Evolutionary conservation across 2,113 vertebrate species (phyloP), one percentile per base, ranked within the genome.

Genomic region (Cyprinodon variegatus): DNA sequence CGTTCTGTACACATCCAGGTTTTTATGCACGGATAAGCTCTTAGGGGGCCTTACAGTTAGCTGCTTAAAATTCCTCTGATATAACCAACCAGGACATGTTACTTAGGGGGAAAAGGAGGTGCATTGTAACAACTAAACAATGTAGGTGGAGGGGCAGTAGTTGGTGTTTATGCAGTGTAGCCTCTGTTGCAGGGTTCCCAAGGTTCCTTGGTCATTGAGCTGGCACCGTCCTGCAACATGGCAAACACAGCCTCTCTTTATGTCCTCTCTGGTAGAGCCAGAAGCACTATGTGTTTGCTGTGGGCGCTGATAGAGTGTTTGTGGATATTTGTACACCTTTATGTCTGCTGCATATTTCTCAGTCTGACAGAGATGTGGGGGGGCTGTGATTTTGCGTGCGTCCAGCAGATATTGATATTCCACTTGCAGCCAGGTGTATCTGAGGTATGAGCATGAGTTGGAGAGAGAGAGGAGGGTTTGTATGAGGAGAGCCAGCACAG

Each of bases 51-150:
- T 94, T 94, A 57, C 77, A 81, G 76, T 94, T 92, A 94, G 92
- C 94, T 93, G 90, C 90, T 95, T 95, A 94, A 94, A 93, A 95
- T 95, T 95, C 93, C 91, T 94, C 90, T 90, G 87, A 92, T 86
- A 89, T 87, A 92, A 92, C 90, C 88, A 91, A 84, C 88, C 83
- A 82, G 72, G 70, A 88, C 82, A 76, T 85, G 82, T 81, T 89
- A 83, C 85, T 83, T 87, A 41, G 41, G 90, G 83, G 81, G 3
- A 86, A 12, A 29, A 43, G 38, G 29, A 3, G 10, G 40, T n/a
- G 17, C 50, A 69, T 69, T 57, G 48, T 59, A 69, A 40, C 13
- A 36, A 20, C 13, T 1, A 72, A 63, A 29, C 82, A 68, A 67
- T 60, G 78, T 77, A 63, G 13, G 65, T 17, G 38, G 57, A 72